These are phyloP conservation scores for Parazoanthus darwini DNA, from an alignment of 92 coral and sea anemone species.

Conservation along the genomic window DNA sequence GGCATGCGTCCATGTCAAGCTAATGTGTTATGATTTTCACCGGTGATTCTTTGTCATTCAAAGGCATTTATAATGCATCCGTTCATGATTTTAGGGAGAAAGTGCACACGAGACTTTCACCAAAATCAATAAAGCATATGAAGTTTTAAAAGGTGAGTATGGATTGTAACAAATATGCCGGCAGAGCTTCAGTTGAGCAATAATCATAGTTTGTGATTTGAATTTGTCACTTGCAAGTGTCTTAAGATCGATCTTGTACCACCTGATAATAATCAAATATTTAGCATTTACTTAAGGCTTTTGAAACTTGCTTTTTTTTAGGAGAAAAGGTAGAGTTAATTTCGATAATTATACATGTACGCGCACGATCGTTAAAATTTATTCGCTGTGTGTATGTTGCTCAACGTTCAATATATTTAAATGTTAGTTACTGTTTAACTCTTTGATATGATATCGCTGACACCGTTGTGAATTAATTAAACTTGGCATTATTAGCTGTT, in stretches of 20 bases:
- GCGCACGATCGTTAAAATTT: background rate
- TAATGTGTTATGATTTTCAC: slow-evolving; percentile 10
- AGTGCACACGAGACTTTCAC: slow-evolving; percentile 93
- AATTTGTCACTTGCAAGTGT: background rate
- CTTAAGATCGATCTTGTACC: background rate
- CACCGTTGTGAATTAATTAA: too few species aligned
- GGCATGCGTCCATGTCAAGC: background rate
- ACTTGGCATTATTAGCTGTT: background rate
- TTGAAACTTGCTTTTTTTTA: background rate
- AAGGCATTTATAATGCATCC: slow-evolving; percentile 3
- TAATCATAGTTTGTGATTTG: background rate
- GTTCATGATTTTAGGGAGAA: slow-evolving; percentile 58
- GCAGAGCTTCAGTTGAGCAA: background rate
- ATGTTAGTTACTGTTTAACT: background rate
- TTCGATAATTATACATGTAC: background rate
- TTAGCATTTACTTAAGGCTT: background rate
- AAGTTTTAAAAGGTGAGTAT: slow-evolving; percentile 89
- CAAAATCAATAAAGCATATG: slow-evolving; percentile 87
- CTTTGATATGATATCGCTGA: background rate
- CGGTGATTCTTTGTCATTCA: slow-evolving; percentile 16
- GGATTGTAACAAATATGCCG: too few species aligned
- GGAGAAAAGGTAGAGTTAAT: background rate
- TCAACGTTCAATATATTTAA: background rate
- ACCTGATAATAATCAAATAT: background rate
- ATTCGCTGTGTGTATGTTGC: background rate